Base-by-base conservation (phyloP, 2,888 invertebrate species). In the Danaus chrysippus region DNA sequence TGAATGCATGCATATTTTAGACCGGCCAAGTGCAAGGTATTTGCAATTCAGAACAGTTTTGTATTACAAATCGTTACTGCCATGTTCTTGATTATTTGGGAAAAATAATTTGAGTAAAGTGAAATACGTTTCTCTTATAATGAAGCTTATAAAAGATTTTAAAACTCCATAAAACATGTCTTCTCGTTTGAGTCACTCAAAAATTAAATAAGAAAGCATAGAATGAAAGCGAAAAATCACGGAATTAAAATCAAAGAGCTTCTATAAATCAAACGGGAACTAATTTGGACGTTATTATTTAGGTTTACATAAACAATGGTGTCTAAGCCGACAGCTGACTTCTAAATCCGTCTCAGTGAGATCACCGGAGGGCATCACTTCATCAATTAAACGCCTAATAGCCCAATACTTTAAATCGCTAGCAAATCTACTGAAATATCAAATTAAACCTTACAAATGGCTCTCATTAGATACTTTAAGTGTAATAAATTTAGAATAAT, bases 321-420 rank as follows among this genome's bases (percentile, higher is more conserved):
- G 69, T 71, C 68, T 61, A 68, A 52, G 56, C 49, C 67, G 75
- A 73, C 82, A 81, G 80, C 79, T 81, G 81, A 76, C 73, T 73
- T 77, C 80, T 82, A 81, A 81, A 77, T 81, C 74, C 71, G 81
- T 77, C 73, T 68, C 67, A 54, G 67, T 82, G 82, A 82, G 77
- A 77, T 82, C 82, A 81, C 73, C 71, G 59, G 53, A 23, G 54
- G 58, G 52, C 61, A 58, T 62, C 67, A 63, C 55, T 66, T 65
- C 63, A 64, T 68, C 71, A 68, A 64, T 60, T 63, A 61, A 64
- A 55, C 57, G 53, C 65, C 71, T 68, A 67, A 63, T 59, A 59
- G 65, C 43, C 56, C 58, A 65, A 64, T 62, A 59, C 54, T 64
- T 64, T 66, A 61, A 43, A 53, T 53, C 15, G 55, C 61, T 56